A percentile compares a stretch with the other conserved stretches of the same genome.
Evolutionary conservation across 2,888 invertebrate species (phyloP).

Genomic region (Onthophagus sagittarius): DNA sequence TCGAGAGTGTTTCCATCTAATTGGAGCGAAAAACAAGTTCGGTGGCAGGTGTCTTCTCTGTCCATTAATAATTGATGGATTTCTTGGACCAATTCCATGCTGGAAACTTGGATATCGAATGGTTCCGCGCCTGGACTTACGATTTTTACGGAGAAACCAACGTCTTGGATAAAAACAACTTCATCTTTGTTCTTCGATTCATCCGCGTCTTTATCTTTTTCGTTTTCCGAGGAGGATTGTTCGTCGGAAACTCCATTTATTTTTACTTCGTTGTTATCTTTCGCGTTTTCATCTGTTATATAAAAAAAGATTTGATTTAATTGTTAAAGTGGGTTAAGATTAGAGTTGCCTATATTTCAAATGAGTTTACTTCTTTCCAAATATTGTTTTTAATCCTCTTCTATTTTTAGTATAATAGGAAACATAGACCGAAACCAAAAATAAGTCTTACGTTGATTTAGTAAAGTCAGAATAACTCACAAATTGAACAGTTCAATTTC

Average conservation of each 20-base stretch:
- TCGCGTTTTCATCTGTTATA: constrained; percentile 17
- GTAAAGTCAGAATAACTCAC: no score
- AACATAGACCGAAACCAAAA: no score
- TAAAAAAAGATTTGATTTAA: neutral
- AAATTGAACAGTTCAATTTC: no score
- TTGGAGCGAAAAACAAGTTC: constrained; percentile 97
- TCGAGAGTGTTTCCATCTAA: constrained; percentile 90
- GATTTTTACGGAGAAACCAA: constrained; percentile 92
- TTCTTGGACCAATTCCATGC: constrained; percentile 96
- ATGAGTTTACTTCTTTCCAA: no score
- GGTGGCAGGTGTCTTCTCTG: constrained; percentile 96
- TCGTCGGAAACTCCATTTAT: constrained; percentile 20
- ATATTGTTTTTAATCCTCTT: no score
- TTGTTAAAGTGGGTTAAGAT: no score
- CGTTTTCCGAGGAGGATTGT: constrained; percentile 32
- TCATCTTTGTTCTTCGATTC: constrained; percentile 67
- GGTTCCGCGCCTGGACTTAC: constrained; percentile 87
- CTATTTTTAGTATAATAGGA: no score
- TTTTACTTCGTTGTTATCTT: constrained; percentile 10
- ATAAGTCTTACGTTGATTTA: no score
- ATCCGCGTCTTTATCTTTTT: constrained; percentile 43
- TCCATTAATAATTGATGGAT: constrained; percentile 98
- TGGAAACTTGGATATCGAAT: constrained; percentile 93
- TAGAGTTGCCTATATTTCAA: no score
- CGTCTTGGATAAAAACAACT: constrained; percentile 85